Conservation (phyloP, 1,140 invertebrate genomes). For the Lycorma delicatula region DNA sequence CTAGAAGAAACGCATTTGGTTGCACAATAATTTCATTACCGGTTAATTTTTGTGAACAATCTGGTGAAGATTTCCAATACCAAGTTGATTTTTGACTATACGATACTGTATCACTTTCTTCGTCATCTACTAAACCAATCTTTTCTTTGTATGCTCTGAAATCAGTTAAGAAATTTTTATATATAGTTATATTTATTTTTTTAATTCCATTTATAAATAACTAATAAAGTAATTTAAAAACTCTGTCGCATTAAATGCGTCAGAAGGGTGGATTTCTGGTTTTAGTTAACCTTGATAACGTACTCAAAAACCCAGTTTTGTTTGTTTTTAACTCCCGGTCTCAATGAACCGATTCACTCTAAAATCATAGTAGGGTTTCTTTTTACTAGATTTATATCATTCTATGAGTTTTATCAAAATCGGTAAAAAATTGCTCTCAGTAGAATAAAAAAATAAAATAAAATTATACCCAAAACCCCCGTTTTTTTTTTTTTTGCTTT, state of each 20-base stretch:
- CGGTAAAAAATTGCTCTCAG: too few relatives aligned
- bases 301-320: background rate
- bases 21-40: background rate
- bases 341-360: too few relatives aligned
- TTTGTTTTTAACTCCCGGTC: background rate
- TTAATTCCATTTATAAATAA: background rate
- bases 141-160: constrained; percentile 68
- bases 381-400: too few relatives aligned
- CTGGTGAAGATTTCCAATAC: constrained; percentile 23
- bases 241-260: background rate
- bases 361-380: too few relatives aligned
- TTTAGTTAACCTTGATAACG: background rate
- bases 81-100: constrained; percentile 56
- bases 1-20: background rate
- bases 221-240: background rate
- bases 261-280: too few relatives aligned
- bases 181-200: background rate
- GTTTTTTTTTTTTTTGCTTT: too few relatives aligned
- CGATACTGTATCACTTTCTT: constrained; percentile 56
- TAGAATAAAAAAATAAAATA: too few relatives aligned
- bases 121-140: constrained; percentile 55
- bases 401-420: too few relatives aligned
- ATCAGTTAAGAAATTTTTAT: background rate
- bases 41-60: background rate
- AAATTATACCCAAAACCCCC: too few relatives aligned